Base-by-base conservation (phyloP, 2,113 vertebrate genomes). In the Larimichthys crocea region DNA sequence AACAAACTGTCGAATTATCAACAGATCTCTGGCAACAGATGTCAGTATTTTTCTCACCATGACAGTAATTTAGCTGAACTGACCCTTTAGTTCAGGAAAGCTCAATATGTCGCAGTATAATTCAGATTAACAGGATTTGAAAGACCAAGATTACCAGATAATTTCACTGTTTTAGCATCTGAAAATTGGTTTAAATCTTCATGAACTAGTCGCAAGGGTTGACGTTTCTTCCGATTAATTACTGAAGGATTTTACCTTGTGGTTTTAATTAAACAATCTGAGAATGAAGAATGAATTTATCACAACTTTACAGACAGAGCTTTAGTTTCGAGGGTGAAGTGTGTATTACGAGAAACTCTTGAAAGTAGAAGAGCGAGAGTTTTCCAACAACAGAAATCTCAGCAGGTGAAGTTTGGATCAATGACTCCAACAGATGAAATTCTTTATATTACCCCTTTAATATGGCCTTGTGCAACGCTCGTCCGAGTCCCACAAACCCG, bases 401-500 rank as follows among this genome's bases (percentile, higher is more conserved):
- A 72, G 52, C 67, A 53, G 61, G 44, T 69, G 60, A 56, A n/a
- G 31, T 79, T 48, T 6, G 24, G 24, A 66, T 40, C 35, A 8
- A 40, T 40, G n/a, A 17, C 69, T 49, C 69, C 50, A 5, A 1
- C 65, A 20, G 49, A 52, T 67, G 11, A 15, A 70, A 35, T 46
- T 9, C 16, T 66, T 19, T n/a, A 29, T 78, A 35, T 70, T 60
- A 14, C 67, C 31, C 22, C 56, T 72, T 79, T 74, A 53, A 74
- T 35, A 3, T 12, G 46, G 62, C 56, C 71, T 89, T 83, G 74
- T 20, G 56, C 60, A 10, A 22, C 82, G 79, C 74, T 78, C 49
- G 12, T 65, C 76, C 53, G 35, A 76, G 83, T 69, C 62, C 83
- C 63, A 48, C 67, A 73, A 70, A 74, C 80, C 53, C 69, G 29